Conservation (phyloP, 2,888 invertebrate genomes). For the Acanthococcus lagerstroemiae region DNA sequence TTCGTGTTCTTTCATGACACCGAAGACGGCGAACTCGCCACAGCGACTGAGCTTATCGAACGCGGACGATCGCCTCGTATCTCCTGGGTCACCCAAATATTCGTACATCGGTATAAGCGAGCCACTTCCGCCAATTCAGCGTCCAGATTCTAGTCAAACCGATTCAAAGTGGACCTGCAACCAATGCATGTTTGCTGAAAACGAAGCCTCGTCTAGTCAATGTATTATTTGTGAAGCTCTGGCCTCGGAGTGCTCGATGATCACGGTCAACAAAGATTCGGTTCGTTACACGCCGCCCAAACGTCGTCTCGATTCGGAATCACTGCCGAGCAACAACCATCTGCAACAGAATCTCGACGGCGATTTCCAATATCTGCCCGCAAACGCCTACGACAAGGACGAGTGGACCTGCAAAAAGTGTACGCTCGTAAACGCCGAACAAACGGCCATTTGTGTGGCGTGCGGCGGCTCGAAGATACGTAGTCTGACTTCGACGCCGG, state of each 20-base stretch:
- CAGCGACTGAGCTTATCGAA: constrained; percentile 8
- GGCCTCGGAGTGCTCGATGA: constrained; percentile 50
- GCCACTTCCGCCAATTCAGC: constrained; percentile 32
- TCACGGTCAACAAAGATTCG: constrained; percentile 42
- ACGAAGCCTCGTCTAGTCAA: constrained; percentile 64
- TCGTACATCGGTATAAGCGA: constrained; percentile 40
- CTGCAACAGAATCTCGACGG: constrained; percentile 33
- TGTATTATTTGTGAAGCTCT: constrained; percentile 63
- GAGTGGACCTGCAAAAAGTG: constrained; percentile 82
- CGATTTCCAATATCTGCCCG: constrained; percentile 35
- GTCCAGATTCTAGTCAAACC: constrained; percentile 11
- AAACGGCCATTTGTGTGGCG: constrained; percentile 65
- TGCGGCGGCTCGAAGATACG: constrained; percentile 76
- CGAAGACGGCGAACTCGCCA: background rate
- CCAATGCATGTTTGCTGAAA: constrained; percentile 80
- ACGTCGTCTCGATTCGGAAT: constrained; percentile 31
- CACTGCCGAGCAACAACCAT: background rate
- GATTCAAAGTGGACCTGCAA: constrained; percentile 73
- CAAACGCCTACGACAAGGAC: constrained; percentile 3
- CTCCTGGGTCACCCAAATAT: constrained; percentile 36
- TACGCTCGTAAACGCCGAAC: constrained; percentile 67
- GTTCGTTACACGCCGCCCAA: constrained; percentile 43
- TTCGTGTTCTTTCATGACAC: constrained; percentile 1
- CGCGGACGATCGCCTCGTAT: background rate
- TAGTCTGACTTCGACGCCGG: constrained; percentile 53